phyloP scores from a whole-genome alignment of 2,797 vertebrate genomes.

The Artibeus jamaicensis region DNA sequence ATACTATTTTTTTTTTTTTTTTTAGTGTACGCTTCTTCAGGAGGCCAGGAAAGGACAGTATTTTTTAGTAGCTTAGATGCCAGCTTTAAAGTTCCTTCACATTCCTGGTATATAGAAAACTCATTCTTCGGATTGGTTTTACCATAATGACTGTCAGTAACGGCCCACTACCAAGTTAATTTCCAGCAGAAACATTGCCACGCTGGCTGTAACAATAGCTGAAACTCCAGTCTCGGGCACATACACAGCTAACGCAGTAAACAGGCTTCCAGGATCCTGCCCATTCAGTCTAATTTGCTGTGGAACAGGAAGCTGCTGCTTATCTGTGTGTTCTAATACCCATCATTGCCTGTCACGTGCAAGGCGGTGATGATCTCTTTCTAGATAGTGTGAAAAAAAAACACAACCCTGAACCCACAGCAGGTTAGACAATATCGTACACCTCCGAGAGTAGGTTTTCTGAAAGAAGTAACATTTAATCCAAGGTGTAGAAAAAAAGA shows the following conservation, averaged over 20 bases:
- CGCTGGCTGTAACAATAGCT: background rate
- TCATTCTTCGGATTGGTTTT: conserved; percentile 49
- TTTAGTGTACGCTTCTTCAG: background rate
- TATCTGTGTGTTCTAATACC: background rate
- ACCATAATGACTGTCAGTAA: conserved; percentile 36
- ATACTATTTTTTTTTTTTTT: background rate
- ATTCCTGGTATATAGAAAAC: conserved; percentile 9
- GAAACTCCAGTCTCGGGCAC: background rate
- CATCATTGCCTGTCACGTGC: background rate
- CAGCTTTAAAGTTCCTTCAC: conserved; percentile 37
- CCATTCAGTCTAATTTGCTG: background rate
- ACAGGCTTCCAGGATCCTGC: background rate
- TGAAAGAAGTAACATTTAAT: conserved; percentile 8
- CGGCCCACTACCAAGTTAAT: conserved; percentile 26
- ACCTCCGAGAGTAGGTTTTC: background rate
- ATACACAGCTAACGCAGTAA: background rate
- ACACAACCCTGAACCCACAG: background rate
- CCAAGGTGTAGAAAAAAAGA: background rate
- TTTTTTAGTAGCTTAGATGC: conserved; percentile 44
- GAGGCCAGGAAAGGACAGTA: background rate
- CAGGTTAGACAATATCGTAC: background rate
- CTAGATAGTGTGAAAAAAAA: background rate
- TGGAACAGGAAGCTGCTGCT: background rate
- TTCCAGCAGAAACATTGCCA: conserved; percentile 33
- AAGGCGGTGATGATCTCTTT: conserved; percentile 16